phyloP scores from a whole-genome alignment of 2,113 vertebrate species.

The Notechis scutatus region DNA sequence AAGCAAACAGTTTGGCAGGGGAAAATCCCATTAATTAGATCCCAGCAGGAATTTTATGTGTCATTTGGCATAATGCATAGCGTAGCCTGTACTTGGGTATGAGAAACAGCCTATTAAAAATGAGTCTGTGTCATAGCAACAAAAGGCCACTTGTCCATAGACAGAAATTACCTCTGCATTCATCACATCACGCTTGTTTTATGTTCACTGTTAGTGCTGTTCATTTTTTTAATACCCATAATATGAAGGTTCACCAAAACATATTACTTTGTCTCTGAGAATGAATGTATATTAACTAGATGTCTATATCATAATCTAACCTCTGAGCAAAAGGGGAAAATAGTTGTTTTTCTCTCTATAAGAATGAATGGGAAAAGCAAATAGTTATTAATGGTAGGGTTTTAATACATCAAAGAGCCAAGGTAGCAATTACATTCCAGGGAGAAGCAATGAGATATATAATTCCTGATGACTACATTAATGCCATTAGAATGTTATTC shows the following conservation, averaged over 20 bases:
- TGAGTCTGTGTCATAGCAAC: conserved; percentile 10
- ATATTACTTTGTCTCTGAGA: neutral
- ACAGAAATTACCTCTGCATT: conserved; percentile 7
- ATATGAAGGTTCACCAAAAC: conserved; percentile 7
- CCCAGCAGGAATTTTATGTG: neutral
- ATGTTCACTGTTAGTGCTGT: neutral
- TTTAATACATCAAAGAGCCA: neutral
- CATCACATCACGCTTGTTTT: conserved; percentile 8
- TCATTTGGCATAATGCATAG: neutral
- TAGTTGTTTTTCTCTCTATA: neutral
- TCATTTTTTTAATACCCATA: conserved; percentile 18
- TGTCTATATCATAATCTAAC: neutral
- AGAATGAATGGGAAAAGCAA: neutral
- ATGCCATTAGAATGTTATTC: neutral
- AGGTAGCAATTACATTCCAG: neutral
- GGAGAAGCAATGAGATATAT: neutral
- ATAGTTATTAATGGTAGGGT: neutral
- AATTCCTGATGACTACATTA: neutral
- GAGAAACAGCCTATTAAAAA: neutral
- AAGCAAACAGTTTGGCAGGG: neutral
- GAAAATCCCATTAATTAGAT: conserved; percentile 10
- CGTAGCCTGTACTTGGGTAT: neutral
- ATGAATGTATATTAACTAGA: neutral
- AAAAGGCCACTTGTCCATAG: conserved; percentile 8
- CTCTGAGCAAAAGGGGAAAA: neutral